Evolutionary conservation across 2,113 vertebrate genomes (phyloP), one percentile per base, ranked within the genome.

Genomic region (Halcyon senegalensis): DNA sequence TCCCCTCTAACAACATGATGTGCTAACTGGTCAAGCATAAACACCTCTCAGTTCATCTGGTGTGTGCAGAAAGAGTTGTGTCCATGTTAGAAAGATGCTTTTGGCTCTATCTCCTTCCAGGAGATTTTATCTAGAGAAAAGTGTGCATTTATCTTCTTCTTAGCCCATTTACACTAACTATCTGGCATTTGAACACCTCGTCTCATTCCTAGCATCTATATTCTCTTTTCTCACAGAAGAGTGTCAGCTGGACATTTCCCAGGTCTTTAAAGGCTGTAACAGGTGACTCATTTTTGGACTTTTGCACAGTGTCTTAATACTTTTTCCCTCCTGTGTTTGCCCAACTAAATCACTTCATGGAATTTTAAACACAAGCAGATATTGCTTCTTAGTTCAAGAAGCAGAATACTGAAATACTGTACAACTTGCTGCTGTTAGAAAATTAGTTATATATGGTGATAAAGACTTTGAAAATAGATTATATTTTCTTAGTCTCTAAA

Each of bases 271-370:
- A 79, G 25, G 16, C 51, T 84, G 23, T 78, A 87, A 72, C 39
- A 85, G 24, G 74, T 89, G 46, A 93, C 33, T 87, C n/a, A 76
- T 79, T 89, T 79, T 91, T 91, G 43, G 56, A 72, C 77, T 79
- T 84, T 23, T 72, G 64, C 72, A 64, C 21, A 64, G 13, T 51
- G 69, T 84, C 28, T 94, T 94, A 89, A 63, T 75, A 55, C 43
- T 62, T 87, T 48, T 67, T 67, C 39, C 21, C 18, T 81, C 5
- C 24, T 59, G 20, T 75, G 58, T 91, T 94, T 84, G 43, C 46
- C 46, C 37, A 79, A 44, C 84, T 89, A 84, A 91, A 75, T 93
- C 18, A 70, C 31, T 83, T 80, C 1, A 31, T 15, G 14, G 37
- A 87, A 89, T 87, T 82, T 84, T 59, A 77, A 84, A 41, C 3